These are phyloP conservation scores for Limnephilus rhombicus DNA, from an alignment of 2,888 invertebrate genomes.

Conservation along the genomic window DNA sequence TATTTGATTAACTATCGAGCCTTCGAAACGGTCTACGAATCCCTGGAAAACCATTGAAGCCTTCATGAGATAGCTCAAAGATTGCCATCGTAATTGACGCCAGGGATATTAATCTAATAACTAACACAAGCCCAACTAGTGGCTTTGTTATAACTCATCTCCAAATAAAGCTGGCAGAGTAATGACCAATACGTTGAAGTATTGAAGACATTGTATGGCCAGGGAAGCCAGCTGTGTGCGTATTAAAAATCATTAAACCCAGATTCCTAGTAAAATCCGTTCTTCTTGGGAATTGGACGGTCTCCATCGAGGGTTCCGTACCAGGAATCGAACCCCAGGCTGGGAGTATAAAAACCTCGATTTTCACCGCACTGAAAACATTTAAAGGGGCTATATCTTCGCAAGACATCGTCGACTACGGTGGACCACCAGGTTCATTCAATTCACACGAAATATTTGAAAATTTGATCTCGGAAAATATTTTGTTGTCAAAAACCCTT, in stretches of 20 bases:
- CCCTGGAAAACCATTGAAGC: constrained; percentile 29
- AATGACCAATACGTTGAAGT: constrained; percentile 8
- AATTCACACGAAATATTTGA: background rate
- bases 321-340: constrained; percentile 66
- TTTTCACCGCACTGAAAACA: constrained; percentile 65
- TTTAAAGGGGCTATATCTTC: constrained; percentile 65
- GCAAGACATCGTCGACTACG: constrained; percentile 64
- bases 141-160: constrained; percentile 45
- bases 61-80: constrained; percentile 34
- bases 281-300: constrained; percentile 65
- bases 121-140: background rate
- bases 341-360: constrained; percentile 65
- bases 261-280: constrained; percentile 65
- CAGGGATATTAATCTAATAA: constrained; percentile 17
- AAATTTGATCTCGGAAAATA: background rate
- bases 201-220: constrained; percentile 29
- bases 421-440: constrained; percentile 12
- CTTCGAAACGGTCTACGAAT: constrained; percentile 25
- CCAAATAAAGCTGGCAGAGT: constrained; percentile 18
- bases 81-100: constrained; percentile 44
- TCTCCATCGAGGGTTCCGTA: constrained; percentile 65
- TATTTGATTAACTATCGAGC: constrained; percentile 34
- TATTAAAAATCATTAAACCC: constrained; percentile 65
- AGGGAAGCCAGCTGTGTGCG: constrained; percentile 51
- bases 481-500: background rate